These are phyloP conservation scores for Bombus breviceps DNA, from an alignment of 1,140 invertebrate species.

Conservation along the genomic window DNA sequence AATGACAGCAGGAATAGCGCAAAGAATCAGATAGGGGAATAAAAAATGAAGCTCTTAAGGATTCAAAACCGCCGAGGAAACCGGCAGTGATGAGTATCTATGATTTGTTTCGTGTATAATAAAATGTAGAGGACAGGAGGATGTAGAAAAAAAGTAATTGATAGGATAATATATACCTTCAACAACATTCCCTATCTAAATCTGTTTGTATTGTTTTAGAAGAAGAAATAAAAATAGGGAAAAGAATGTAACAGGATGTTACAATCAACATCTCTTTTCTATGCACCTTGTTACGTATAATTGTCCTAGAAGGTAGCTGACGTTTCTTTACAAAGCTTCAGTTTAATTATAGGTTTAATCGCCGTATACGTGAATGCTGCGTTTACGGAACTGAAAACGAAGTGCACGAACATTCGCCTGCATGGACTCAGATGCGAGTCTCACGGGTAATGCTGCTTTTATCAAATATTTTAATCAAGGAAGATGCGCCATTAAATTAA, in stretches of 20 bases:
- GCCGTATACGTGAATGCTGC: not conserved
- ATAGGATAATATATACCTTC: not conserved
- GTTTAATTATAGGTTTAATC: not conserved
- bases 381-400: not conserved
- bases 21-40: slow-evolving; percentile 24
- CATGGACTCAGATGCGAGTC: slow-evolving; percentile 9
- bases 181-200: not conserved
- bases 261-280: not conserved
- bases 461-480: slow-evolving; percentile 44
- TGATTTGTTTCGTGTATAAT: slow-evolving; percentile 25
- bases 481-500: slow-evolving; percentile 28
- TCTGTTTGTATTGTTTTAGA: not conserved
- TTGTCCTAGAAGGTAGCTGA: not conserved
- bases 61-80: not conserved
- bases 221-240: not conserved
- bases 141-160: not conserved
- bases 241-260: too few species aligned
- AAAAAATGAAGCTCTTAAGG: slow-evolving; percentile 43
- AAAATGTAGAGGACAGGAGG: not conserved
- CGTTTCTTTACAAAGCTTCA: not conserved
- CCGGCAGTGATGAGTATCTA: not conserved
- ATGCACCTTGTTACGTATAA: not conserved
- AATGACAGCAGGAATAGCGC: not conserved
- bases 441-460: not conserved
- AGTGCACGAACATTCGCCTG: not conserved